Evolutionary conservation across 2,113 vertebrate genomes (phyloP).

Genomic region (Hiodon tergisus): DNA sequence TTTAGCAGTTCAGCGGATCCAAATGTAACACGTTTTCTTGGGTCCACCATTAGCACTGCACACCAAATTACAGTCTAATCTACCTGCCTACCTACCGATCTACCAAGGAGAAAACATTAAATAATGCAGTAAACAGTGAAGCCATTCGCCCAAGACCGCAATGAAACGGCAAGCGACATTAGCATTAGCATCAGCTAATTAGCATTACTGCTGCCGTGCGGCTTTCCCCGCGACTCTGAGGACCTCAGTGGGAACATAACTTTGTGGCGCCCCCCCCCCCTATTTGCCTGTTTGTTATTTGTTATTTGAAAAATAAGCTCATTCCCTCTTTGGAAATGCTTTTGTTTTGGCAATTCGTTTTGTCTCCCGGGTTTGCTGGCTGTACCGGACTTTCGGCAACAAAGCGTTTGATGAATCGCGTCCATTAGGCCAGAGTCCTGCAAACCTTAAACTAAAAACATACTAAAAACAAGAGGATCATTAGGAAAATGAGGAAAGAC

Average conservation of each 20-base stretch:
- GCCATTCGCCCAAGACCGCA: too few species aligned
- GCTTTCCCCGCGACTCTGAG: too few species aligned
- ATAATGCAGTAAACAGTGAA: too few species aligned
- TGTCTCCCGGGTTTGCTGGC: slow-evolving; percentile 57
- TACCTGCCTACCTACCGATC: too few species aligned
- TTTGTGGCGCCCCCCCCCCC: not conserved
- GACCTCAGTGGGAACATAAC: too few species aligned
- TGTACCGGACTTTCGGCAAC: slow-evolving; percentile 58
- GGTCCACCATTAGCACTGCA: not conserved
- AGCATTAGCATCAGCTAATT: too few species aligned
- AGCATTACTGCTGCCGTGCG: too few species aligned
- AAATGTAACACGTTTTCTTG: not conserved
- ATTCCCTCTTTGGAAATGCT: slow-evolving; percentile 49
- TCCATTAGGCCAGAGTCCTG: slow-evolving; percentile 65
- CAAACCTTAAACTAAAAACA: slow-evolving; percentile 69
- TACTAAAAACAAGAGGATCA: slow-evolving; percentile 70
- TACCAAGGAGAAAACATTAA: too few species aligned
- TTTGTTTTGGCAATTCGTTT: slow-evolving; percentile 66
- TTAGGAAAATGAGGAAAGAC: slow-evolving; percentile 73
- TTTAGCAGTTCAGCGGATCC: slow-evolving; percentile 1
- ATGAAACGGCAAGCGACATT: too few species aligned
- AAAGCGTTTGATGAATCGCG: slow-evolving; percentile 62
- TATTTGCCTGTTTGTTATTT: slow-evolving; percentile 42
- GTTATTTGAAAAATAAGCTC: slow-evolving; percentile 57
- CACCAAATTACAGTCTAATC: not conserved